A percentile compares a stretch with the other conserved stretches of the same genome.
Evolutionary conservation across 2,888 invertebrate genomes (phyloP).

Genomic region (Spilarctia lutea): DNA sequence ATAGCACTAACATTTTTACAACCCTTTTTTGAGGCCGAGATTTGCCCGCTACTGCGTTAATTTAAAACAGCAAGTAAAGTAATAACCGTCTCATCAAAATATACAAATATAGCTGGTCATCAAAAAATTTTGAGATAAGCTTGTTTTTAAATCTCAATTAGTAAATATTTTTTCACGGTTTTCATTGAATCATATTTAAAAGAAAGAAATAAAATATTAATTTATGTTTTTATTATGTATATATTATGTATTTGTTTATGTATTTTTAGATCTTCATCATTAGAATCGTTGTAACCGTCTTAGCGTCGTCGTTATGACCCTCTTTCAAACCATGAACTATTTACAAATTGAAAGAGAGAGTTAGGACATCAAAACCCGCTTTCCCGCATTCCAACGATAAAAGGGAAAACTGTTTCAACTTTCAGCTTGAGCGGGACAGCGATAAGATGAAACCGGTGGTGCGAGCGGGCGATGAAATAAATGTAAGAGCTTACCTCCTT

Average conservation of each 20-base stretch:
- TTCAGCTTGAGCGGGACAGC: constrained; percentile 64
- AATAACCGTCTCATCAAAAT: constrained; percentile 7
- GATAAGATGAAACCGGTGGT: constrained; percentile 57
- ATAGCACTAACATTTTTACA: constrained; percentile 24
- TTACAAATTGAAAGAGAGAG: constrained; percentile 85
- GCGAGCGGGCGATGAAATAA: constrained; percentile 68
- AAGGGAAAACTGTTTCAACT: constrained; percentile 81
- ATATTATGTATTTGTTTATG: background rate
- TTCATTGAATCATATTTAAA: background rate
- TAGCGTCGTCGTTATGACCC: constrained; percentile 38
- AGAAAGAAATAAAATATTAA: no score
- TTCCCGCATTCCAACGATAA: constrained; percentile 84
- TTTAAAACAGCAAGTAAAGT: constrained; percentile 8
- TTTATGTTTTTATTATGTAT: no score
- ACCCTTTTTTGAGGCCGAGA: constrained; percentile 11
- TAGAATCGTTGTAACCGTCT: constrained; percentile 22
- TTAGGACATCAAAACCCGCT: constrained; percentile 81
- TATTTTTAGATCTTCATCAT: background rate
- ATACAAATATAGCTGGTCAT: background rate
- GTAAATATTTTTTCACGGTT: background rate
- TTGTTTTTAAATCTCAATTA: background rate
- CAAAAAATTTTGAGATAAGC: background rate
- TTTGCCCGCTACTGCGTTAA: constrained; percentile 23
- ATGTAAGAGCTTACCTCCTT: constrained; percentile 82
- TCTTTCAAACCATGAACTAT: constrained; percentile 63